Percentiles rank a stretch among this genome's conserved stretches.
phyloP scores from a whole-genome alignment of 2,888 invertebrate species.

The Noctua janthina region DNA sequence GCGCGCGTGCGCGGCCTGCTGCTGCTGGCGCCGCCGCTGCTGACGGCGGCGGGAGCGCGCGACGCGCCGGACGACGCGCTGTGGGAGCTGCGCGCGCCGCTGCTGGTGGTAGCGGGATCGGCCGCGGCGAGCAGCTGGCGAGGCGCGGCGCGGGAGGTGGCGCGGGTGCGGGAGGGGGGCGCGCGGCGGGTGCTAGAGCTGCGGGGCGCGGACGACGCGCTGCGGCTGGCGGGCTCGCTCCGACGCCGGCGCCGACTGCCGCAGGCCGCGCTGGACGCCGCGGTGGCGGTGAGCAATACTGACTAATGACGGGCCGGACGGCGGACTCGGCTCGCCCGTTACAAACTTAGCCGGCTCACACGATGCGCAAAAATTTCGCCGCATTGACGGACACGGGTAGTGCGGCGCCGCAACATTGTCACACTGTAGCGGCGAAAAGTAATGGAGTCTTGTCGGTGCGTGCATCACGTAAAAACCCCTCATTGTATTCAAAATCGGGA shows the following conservation, averaged over 20 bases:
- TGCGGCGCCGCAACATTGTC: no score
- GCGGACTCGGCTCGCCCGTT: no score
- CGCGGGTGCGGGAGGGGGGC: slow-evolving; percentile 81
- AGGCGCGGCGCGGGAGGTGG: slow-evolving; percentile 77
- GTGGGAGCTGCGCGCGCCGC: slow-evolving; percentile 58
- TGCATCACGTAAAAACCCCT: no score
- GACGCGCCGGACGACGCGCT: slow-evolving; percentile 92
- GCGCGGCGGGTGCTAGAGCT: slow-evolving; percentile 90
- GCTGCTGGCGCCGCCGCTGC: slow-evolving; percentile 93
- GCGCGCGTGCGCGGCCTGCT: slow-evolving; percentile 88
- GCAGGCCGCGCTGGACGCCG: slow-evolving; percentile 93
- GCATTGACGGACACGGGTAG: no score
- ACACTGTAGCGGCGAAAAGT: no score
- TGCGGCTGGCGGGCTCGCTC: slow-evolving; percentile 91
- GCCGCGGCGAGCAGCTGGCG: slow-evolving; percentile 92
- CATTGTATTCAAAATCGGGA: no score
- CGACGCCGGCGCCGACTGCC: slow-evolving; percentile 92
- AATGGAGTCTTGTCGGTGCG: no score
- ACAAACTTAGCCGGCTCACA: no score
- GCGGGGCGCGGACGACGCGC: slow-evolving; percentile 92
- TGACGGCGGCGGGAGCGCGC: slow-evolving; percentile 92
- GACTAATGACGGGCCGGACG: no score
- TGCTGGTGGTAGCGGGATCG: slow-evolving; percentile 91
- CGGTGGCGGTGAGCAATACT: slow-evolving; percentile 74
- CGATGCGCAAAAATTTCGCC: no score